Percentiles rank a stretch among this genome's conserved stretches.
Evolutionary conservation across 2,797 vertebrate species (phyloP).

Genomic region (Rhabdomys pumilio): DNA sequence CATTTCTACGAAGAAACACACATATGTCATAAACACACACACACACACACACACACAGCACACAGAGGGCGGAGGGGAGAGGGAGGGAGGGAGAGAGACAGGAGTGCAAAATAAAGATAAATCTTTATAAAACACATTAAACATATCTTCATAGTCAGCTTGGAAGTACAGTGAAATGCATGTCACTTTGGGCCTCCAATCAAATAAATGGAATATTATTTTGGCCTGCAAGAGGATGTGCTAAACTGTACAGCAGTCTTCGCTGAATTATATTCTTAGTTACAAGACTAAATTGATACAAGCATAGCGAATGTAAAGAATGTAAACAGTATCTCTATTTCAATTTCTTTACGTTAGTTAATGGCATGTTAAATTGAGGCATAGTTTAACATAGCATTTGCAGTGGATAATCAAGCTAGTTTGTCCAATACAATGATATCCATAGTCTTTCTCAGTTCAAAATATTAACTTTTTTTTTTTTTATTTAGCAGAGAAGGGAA

Average conservation of each 20-base stretch:
- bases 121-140: background rate
- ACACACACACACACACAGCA: background rate
- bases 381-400: background rate
- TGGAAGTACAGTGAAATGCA: background rate
- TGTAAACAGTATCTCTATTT: background rate
- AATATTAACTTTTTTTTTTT: conserved; percentile 23
- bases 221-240: background rate
- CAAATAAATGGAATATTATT: background rate
- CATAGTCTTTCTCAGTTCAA: background rate
- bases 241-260: background rate
- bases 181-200: background rate
- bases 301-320: background rate
- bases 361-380: background rate
- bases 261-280: background rate
- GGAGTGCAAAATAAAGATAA: background rate
- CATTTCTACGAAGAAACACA: background rate
- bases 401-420: background rate
- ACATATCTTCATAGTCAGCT: background rate
- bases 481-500: background rate
- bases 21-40: background rate
- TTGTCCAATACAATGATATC: background rate
- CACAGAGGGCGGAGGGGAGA: background rate
- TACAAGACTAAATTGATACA: background rate
- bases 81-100: too few relatives aligned
- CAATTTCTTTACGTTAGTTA: background rate